phyloP scores from a whole-genome alignment of 2,888 invertebrate species.

The Crossocerus cetratus region DNA sequence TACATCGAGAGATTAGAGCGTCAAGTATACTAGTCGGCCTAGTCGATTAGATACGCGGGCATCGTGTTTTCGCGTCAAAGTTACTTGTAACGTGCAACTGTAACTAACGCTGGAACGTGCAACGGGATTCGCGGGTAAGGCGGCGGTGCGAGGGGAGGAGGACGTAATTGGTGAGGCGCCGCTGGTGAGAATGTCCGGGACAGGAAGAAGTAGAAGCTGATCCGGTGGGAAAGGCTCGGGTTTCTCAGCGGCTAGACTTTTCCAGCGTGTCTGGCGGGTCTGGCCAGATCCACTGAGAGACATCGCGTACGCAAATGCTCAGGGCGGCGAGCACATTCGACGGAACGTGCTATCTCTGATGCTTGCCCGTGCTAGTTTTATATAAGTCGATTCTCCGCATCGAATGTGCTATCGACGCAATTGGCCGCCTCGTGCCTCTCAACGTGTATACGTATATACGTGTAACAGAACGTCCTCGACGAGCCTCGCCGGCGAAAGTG shows the following conservation, averaged over 20 bases:
- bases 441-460: constrained; percentile 3
- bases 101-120: too few relatives aligned
- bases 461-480: constrained; percentile 9
- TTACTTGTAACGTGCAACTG: neutral
- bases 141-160: neutral
- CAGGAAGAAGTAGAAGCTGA: neutral
- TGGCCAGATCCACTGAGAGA: neutral
- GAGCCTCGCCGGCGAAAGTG: constrained; percentile 13
- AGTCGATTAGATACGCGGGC: too few relatives aligned
- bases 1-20: too few relatives aligned
- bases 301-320: constrained; percentile 15
- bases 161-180: neutral
- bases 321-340: constrained; percentile 29
- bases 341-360: constrained; percentile 34
- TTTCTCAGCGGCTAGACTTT: constrained; percentile 7
- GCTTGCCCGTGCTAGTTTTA: constrained; percentile 35
- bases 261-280: constrained; percentile 6
- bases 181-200: neutral
- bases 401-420: constrained; percentile 1
- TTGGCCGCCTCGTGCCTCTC: neutral
- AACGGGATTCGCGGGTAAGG: too few relatives aligned
- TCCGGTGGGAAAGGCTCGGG: constrained; percentile 1
- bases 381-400: constrained; percentile 26
- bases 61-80: neutral
- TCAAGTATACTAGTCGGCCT: too few relatives aligned